A percentile compares a stretch with the other conserved stretches of the same genome.
These are phyloP conservation scores for Manacus vitellinus DNA, from an alignment of 2,113 vertebrate species.

Conservation along the genomic window DNA sequence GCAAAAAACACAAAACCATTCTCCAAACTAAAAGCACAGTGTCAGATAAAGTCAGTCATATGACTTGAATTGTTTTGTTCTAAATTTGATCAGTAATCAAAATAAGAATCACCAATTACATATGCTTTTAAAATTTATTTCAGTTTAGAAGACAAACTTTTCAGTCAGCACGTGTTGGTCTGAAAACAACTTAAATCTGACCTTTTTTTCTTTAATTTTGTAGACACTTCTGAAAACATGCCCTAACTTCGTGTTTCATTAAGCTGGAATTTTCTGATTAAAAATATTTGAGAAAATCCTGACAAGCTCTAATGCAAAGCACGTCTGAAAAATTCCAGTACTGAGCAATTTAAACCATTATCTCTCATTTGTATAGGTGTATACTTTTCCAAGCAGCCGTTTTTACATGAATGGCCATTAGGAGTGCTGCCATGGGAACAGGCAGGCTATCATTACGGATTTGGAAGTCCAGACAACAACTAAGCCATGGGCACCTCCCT, in stretches of 20 bases:
- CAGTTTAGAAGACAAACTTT: not conserved
- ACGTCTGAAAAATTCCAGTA: not conserved
- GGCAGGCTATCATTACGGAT: not conserved
- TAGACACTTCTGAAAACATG: not conserved
- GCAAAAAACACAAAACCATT: not conserved
- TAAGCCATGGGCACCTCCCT: not conserved
- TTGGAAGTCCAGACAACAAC: not conserved
- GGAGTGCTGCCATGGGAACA: not conserved
- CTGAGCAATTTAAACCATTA: not conserved
- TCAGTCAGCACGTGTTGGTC: not conserved
- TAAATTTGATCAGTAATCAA: not conserved
- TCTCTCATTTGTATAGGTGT: not conserved
- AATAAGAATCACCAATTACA: not conserved
- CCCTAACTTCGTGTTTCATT: not conserved
- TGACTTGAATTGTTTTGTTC: not conserved
- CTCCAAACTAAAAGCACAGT: not conserved
- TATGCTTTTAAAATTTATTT: not conserved
- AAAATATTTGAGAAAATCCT: not conserved
- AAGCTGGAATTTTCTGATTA: not conserved
- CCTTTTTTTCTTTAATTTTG: not conserved
- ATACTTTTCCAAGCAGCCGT: not conserved
- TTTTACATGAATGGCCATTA: not conserved
- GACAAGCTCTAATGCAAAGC: not conserved
- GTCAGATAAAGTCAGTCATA: not conserved
- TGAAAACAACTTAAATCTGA: not conserved